Evolutionary conservation across 2,113 vertebrate species (phyloP).

Genomic region (Epinephelus lanceolatus): DNA sequence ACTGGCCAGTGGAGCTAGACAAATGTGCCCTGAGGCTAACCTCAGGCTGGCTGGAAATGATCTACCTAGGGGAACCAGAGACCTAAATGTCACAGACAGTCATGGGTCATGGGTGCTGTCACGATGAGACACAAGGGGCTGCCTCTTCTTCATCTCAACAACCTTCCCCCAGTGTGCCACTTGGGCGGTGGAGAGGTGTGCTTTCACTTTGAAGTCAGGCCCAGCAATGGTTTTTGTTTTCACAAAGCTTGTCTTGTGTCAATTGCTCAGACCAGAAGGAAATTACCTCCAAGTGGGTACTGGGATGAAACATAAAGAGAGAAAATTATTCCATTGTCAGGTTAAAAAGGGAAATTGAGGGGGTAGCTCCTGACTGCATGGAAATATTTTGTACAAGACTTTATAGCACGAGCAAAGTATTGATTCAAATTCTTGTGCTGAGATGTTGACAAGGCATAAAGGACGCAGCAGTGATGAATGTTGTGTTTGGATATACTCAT

Average conservation of each 20-base stretch:
- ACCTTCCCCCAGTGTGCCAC: slow-evolving; percentile 53
- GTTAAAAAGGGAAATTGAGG: neutral
- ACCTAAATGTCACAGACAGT: slow-evolving; percentile 79
- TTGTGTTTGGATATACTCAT: slow-evolving; percentile 36
- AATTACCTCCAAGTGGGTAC: neutral
- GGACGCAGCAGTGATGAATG: slow-evolving; percentile 30
- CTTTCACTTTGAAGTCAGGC: slow-evolving; percentile 18
- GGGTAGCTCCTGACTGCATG: neutral
- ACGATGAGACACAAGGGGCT: slow-evolving; percentile 43
- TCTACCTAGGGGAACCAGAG: slow-evolving; percentile 59
- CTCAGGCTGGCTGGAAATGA: slow-evolving; percentile 70
- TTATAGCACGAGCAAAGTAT: slow-evolving; percentile 21
- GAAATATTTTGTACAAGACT: neutral
- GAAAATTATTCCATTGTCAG: neutral
- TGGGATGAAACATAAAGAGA: neutral
- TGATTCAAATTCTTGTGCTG: slow-evolving; percentile 11
- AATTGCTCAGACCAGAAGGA: slow-evolving; percentile 6
- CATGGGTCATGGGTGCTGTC: slow-evolving; percentile 65
- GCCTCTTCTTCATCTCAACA: slow-evolving; percentile 56
- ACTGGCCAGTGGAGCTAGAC: slow-evolving; percentile 66
- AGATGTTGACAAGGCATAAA: slow-evolving; percentile 36
- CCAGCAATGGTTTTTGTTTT: slow-evolving; percentile 28
- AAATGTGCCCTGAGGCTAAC: slow-evolving; percentile 74
- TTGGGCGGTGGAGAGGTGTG: slow-evolving; percentile 7
- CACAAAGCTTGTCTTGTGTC: slow-evolving; percentile 23